These are phyloP conservation scores for Brachyrhaphis roseni DNA, from an alignment of 2,797 vertebrate species.

Conservation along the genomic window DNA sequence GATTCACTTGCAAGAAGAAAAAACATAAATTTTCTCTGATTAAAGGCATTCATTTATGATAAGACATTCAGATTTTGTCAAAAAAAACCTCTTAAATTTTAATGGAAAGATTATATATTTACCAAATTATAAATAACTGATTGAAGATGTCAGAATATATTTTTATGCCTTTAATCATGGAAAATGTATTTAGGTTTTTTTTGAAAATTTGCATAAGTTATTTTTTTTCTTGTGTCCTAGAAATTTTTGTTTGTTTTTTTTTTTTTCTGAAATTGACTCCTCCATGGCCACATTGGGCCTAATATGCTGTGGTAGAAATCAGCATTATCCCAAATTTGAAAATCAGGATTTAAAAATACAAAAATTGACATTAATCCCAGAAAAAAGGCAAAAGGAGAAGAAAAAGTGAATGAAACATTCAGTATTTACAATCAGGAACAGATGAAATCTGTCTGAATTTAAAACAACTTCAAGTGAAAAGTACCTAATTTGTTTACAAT, in stretches of 20 bases:
- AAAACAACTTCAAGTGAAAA: background rate
- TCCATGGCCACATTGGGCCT: no score
- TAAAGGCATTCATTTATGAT: background rate
- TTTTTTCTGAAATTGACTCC: background rate
- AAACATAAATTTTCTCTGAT: background rate
- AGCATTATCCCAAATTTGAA: background rate
- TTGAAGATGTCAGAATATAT: background rate
- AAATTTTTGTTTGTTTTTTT: background rate
- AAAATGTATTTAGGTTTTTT: background rate
- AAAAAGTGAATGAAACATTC: background rate
- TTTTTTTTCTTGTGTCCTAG: background rate
- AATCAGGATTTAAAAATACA: background rate
- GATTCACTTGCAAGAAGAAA: background rate
- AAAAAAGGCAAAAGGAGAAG: no score
- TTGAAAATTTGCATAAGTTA: background rate
- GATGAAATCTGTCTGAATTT: background rate
- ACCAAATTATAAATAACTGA: background rate
- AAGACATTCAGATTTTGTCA: background rate
- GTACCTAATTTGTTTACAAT: no score
- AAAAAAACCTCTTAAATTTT: no score
- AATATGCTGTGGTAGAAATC: background rate
- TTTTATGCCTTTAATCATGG: background rate
- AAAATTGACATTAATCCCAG: background rate
- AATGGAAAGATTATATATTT: background rate
- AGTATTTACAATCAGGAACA: background rate